phyloP scores from a whole-genome alignment of 2,113 vertebrate genomes.

The Tringa solitaria region DNA sequence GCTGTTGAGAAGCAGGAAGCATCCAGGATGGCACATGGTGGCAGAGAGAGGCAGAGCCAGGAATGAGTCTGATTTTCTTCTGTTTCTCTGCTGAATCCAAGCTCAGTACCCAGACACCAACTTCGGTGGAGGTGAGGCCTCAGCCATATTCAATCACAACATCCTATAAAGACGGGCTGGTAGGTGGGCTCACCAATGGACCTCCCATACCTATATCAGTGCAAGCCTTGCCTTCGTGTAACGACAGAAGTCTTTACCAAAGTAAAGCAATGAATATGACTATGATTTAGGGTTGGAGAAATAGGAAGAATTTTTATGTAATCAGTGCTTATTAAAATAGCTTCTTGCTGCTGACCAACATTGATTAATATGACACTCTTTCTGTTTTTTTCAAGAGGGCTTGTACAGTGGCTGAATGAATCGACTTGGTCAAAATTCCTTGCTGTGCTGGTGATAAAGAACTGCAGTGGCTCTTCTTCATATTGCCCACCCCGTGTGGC shows the following conservation, averaged over 20 bases:
- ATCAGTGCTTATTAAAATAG: not conserved
- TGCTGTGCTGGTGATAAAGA: not conserved
- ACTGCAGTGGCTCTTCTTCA: not conserved
- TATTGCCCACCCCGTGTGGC: accelerated
- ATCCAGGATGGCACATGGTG: not conserved
- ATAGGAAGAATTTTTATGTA: not conserved
- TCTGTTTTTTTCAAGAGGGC: not conserved
- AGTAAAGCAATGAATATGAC: not conserved
- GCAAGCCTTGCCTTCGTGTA: not conserved
- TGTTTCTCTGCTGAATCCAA: not conserved
- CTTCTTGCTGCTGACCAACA: not conserved
- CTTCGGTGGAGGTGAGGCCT: not conserved
- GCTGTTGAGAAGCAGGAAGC: not conserved
- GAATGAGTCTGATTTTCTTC: not conserved
- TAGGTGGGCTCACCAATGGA: accelerated
- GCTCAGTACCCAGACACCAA: not conserved
- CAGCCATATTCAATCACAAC: not conserved
- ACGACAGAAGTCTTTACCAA: not conserved
- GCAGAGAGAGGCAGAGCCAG: not conserved
- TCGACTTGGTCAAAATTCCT: not conserved
- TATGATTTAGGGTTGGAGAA: not conserved
- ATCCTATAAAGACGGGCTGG: not conserved
- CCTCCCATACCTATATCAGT: not conserved
- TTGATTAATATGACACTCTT: not conserved
- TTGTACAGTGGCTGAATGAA: not conserved